These are phyloP conservation scores for Cercopithecus mona DNA, from an alignment of 2,113 vertebrate species.

Conservation along the genomic window DNA sequence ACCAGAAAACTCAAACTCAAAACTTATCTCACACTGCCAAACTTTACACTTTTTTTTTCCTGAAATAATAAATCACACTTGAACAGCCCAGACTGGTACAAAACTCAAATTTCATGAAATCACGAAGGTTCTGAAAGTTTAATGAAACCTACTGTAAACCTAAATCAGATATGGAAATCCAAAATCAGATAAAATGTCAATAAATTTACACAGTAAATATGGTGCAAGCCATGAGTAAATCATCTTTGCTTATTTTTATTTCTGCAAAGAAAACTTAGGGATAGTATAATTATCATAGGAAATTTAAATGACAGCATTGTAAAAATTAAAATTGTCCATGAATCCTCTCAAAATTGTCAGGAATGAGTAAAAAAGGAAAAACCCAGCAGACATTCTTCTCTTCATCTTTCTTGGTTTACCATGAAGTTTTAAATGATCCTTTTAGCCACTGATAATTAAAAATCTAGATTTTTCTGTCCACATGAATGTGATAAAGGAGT, in stretches of 20 bases:
- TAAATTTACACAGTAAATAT: neutral
- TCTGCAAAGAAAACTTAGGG: neutral
- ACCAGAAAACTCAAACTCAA: slow-evolving; percentile 75
- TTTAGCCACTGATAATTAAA: neutral
- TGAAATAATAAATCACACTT: slow-evolving; percentile 75
- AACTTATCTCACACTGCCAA: slow-evolving; percentile 64
- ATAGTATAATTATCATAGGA: neutral
- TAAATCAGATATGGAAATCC: slow-evolving; percentile 42
- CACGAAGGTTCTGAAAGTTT: neutral
- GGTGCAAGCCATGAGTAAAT: neutral
- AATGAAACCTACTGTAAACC: slow-evolving; percentile 20
- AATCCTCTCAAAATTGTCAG: neutral
- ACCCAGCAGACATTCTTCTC: neutral
- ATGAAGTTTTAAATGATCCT: neutral
- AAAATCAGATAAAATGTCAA: slow-evolving; percentile 30
- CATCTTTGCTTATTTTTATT: neutral
- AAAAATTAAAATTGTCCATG: neutral
- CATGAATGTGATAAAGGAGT: neutral
- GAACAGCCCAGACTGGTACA: slow-evolving; percentile 66
- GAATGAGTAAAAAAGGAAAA: neutral
- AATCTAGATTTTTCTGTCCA: neutral
- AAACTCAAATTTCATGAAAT: slow-evolving; percentile 69
- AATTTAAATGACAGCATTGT: neutral
- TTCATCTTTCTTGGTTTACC: neutral
- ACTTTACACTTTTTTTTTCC: slow-evolving; percentile 65